Percentiles rank a stretch among this genome's conserved stretches.
Conservation (phyloP, 2,888 invertebrate genomes). For the Eristalinus sepulchralis region DNA sequence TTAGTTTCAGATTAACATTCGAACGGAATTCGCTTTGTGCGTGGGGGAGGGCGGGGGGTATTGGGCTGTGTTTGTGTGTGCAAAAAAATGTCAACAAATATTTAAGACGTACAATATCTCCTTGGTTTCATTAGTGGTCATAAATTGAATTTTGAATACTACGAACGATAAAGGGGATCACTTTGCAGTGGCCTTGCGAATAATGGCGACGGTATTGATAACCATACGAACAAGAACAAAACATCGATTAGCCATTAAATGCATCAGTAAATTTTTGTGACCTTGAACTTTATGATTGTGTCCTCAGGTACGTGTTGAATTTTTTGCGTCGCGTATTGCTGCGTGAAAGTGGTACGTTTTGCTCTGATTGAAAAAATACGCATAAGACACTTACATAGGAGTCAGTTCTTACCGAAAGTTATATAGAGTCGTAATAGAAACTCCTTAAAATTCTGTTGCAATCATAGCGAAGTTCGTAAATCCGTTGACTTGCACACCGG, state of each 20-base stretch:
- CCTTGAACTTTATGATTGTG: not conserved
- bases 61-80: not conserved
- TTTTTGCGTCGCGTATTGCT: not conserved
- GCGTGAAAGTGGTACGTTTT: too few relatives aligned
- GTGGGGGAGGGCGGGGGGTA: not conserved
- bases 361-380: too few relatives aligned
- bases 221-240: not conserved
- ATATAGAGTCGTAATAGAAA: too few relatives aligned
- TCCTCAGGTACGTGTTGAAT: too few relatives aligned
- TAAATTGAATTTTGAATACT: not conserved
- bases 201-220: not conserved
- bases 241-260: not conserved
- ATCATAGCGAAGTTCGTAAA: too few relatives aligned
- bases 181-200: not conserved
- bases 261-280: not conserved
- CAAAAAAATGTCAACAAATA: not conserved
- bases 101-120: not conserved
- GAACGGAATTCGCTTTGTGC: too few relatives aligned
- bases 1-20: too few relatives aligned
- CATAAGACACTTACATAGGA: too few relatives aligned
- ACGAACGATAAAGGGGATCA: not conserved
- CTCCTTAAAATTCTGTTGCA: too few relatives aligned
- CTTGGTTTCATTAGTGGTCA: not conserved
- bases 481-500: too few relatives aligned
- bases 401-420: too few relatives aligned